Evolutionary conservation across 1,140 invertebrate genomes (phyloP).

Genomic region (Atta texana): DNA sequence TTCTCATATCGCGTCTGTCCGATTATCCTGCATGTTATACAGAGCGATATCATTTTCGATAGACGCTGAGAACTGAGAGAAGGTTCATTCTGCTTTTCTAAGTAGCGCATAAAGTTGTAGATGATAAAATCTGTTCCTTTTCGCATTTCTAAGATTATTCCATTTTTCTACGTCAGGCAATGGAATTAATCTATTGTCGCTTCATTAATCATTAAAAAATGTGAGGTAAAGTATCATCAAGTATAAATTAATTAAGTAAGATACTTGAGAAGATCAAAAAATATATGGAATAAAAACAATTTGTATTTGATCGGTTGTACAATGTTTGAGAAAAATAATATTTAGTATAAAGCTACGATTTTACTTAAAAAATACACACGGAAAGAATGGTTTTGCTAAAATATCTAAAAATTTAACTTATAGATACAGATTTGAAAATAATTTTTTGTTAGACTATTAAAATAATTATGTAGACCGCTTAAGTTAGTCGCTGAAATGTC

Average conservation of each 20-base stretch:
- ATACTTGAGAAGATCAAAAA: neutral
- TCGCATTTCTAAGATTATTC: neutral
- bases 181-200: neutral
- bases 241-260: too few species aligned
- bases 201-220: neutral
- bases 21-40: conserved; percentile 49
- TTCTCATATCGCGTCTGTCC: conserved; percentile 31
- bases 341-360: neutral
- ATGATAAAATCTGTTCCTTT: neutral
- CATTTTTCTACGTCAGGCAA: neutral
- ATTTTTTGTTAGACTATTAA: too few species aligned
- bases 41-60: conserved; percentile 15
- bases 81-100: neutral
- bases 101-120: neutral
- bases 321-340: neutral
- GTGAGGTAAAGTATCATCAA: neutral
- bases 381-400: too few species aligned
- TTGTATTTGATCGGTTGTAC: neutral
- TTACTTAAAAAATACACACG: neutral
- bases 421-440: too few species aligned
- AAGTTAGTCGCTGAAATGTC: too few species aligned
- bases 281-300: neutral
- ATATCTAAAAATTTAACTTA: too few species aligned
- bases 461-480: too few species aligned
- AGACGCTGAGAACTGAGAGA: neutral